These are phyloP conservation scores for Hemibagrus wyckioides DNA, from an alignment of 2,113 vertebrate genomes.

Conservation along the genomic window DNA sequence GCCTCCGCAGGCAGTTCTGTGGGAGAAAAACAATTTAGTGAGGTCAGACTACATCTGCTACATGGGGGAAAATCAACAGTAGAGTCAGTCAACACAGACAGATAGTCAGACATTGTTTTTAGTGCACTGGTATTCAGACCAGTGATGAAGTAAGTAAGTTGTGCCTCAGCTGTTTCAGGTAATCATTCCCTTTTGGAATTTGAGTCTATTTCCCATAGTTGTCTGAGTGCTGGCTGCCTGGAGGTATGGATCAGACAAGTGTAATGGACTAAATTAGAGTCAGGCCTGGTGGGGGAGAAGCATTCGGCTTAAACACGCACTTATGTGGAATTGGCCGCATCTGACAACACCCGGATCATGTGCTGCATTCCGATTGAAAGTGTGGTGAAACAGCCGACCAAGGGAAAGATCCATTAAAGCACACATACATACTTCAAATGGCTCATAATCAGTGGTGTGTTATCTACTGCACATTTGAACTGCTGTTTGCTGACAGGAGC, in stretches of 20 bases:
- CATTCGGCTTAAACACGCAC: slow-evolving; percentile 46
- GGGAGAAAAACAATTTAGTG: slow-evolving; percentile 36
- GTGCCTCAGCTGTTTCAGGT: slow-evolving; percentile 32
- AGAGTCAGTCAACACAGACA: neutral
- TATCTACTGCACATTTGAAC: slow-evolving; percentile 43
- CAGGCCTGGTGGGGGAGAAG: slow-evolving; percentile 39
- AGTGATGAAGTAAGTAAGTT: slow-evolving; percentile 31
- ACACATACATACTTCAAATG: slow-evolving; percentile 43
- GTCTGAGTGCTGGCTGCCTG: slow-evolving; percentile 25
- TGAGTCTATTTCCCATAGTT: slow-evolving; percentile 39
- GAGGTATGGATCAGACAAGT: slow-evolving; percentile 39
- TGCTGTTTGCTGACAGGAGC: slow-evolving; percentile 49
- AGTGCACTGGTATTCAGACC: slow-evolving; percentile 17
- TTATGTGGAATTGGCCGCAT: slow-evolving; percentile 51
- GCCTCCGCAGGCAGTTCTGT: slow-evolving; percentile 87
- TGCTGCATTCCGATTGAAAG: slow-evolving; percentile 56
- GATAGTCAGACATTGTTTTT: slow-evolving; percentile 23
- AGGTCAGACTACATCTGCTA: slow-evolving; percentile 35
- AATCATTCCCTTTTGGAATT: slow-evolving; percentile 37
- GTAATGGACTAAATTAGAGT: slow-evolving; percentile 55
- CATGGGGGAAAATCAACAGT: slow-evolving; percentile 27
- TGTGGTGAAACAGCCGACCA: slow-evolving; percentile 46
- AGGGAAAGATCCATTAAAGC: slow-evolving; percentile 51
- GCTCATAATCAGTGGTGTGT: slow-evolving; percentile 43
- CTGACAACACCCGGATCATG: slow-evolving; percentile 59